These are phyloP conservation scores for Philopedon plagiatum DNA, from an alignment of 2,888 invertebrate genomes.

Conservation along the genomic window DNA sequence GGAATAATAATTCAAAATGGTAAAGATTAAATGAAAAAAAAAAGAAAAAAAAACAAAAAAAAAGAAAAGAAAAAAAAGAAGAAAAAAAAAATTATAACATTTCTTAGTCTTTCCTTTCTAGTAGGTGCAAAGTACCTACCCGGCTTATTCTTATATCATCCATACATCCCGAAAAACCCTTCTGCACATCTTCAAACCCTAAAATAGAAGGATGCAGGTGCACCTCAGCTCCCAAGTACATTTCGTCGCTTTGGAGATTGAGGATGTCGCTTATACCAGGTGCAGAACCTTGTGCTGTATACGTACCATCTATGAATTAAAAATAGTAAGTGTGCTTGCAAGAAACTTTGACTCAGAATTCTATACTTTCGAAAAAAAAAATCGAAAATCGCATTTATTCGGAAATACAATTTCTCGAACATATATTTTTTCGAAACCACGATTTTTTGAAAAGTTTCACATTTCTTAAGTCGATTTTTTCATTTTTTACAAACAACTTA, in stretches of 20 bases:
- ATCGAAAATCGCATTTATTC: too few species aligned
- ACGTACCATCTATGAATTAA: constrained; percentile 75
- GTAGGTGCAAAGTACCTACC: constrained; percentile 15
- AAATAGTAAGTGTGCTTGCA: not conserved
- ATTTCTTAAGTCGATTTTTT: too few species aligned
- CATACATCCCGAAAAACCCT: constrained; percentile 93
- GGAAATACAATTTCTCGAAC: too few species aligned
- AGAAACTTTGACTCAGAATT: too few species aligned
- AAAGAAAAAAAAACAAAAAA: too few species aligned
- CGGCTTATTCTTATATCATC: constrained; percentile 84
- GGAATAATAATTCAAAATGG: too few species aligned
- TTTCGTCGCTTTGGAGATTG: constrained; percentile 86
- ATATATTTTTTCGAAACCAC: too few species aligned
- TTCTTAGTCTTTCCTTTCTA: not conserved
- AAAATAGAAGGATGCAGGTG: constrained; percentile 81
- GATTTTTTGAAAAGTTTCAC: too few species aligned
- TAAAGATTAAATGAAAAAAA: too few species aligned
- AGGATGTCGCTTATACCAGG: constrained; percentile 87
- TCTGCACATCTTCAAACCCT: constrained; percentile 80
- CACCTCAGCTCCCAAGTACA: constrained; percentile 89
- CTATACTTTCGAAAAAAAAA: too few species aligned
- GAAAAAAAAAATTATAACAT: not conserved
- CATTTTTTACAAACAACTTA: not conserved
- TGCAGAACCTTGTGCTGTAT: constrained; percentile 82
- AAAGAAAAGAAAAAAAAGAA: too few species aligned